phyloP scores from a whole-genome alignment of 2,888 invertebrate species.

The Tetrapedia diversipes region DNA sequence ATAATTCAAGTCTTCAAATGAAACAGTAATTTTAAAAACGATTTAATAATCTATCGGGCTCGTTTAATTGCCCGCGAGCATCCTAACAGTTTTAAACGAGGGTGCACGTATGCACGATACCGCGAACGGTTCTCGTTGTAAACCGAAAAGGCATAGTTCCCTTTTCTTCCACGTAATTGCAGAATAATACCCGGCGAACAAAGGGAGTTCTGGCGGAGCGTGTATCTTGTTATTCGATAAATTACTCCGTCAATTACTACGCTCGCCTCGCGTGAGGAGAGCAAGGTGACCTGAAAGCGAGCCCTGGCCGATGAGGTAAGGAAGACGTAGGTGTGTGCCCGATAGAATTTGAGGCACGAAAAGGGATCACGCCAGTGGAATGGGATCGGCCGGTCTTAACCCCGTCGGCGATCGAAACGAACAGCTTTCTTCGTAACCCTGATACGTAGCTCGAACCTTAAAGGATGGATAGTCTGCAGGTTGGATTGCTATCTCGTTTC shows the following conservation, averaged over 20 bases:
- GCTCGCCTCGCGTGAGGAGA: constrained; percentile 52
- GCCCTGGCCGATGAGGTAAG: constrained; percentile 29
- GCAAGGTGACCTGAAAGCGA: constrained; percentile 40
- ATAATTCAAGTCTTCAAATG: too few species aligned
- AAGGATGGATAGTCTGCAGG: not conserved
- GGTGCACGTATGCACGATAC: not conserved
- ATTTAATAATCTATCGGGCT: too few species aligned
- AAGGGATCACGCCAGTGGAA: constrained; percentile 54
- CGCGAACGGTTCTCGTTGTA: not conserved
- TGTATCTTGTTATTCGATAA: constrained; percentile 69
- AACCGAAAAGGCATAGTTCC: not conserved
- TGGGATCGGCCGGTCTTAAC: constrained; percentile 49
- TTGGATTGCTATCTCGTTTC: not conserved
- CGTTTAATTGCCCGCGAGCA: too few species aligned
- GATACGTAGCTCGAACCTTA: constrained; percentile 25
- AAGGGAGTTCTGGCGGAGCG: constrained; percentile 4
- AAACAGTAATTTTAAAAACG: too few species aligned
- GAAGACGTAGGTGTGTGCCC: constrained; percentile 50
- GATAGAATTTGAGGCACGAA: constrained; percentile 47
- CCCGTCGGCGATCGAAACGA: constrained; percentile 20
- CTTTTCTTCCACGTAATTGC: not conserved
- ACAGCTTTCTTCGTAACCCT: constrained; percentile 13
- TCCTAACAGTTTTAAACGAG: too few species aligned
- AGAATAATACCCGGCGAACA: constrained; percentile 9
- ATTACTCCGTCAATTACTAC: constrained; percentile 69